Conservation (phyloP, 2,888 invertebrate species). For the Eupithecia subumbrata region DNA sequence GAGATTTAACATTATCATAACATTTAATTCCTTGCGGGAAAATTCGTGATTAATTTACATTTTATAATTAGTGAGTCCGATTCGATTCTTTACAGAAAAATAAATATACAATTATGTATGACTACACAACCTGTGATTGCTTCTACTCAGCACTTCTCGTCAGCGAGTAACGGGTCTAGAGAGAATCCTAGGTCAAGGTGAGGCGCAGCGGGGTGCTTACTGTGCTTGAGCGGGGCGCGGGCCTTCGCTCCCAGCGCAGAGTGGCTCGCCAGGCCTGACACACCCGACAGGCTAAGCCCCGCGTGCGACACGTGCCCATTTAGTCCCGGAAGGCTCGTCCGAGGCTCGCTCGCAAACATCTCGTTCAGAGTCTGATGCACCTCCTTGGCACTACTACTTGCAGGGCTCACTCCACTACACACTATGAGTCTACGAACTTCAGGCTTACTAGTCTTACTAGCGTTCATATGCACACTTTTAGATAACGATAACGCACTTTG, state of each 20-base stretch:
- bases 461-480: conserved; percentile 76
- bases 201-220: conserved; percentile 61
- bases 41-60: conserved; percentile 75
- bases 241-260: conserved; percentile 37
- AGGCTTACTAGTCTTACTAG: conserved; percentile 74
- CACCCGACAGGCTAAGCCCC: background rate
- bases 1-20: conserved; percentile 76
- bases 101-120: conserved; percentile 78
- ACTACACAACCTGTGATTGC: conserved; percentile 77
- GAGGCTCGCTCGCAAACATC: conserved; percentile 62
- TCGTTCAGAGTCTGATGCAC: conserved; percentile 68
- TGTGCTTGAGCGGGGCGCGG: conserved; percentile 53
- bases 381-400: conserved; percentile 47
- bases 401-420: conserved; percentile 65
- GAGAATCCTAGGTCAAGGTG: conserved; percentile 74
- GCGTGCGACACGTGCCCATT: conserved; percentile 61
- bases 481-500: conserved; percentile 69
- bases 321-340: conserved; percentile 55
- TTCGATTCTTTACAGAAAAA: conserved; percentile 76
- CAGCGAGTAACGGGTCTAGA: conserved; percentile 77
- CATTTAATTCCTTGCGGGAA: conserved; percentile 68
- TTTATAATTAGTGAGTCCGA: conserved; percentile 66
- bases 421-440: conserved; percentile 80
- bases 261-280: conserved; percentile 43
- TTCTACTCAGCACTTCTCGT: conserved; percentile 78